Evolutionary conservation across 2,888 invertebrate genomes (phyloP).

Genomic region (Petrolisthes manimaculis): DNA sequence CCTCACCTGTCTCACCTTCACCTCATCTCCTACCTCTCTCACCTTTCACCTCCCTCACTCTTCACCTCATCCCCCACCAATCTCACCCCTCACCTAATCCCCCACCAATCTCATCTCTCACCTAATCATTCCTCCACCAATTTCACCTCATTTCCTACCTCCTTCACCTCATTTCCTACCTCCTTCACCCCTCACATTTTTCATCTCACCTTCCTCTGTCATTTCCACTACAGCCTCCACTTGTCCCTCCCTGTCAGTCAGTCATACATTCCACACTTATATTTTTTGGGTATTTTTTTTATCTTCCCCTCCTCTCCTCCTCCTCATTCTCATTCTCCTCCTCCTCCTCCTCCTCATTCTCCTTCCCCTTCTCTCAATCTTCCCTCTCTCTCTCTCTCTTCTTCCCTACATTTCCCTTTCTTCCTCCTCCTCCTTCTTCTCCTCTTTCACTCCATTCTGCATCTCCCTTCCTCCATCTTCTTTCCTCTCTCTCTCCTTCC

Average conservation of each 20-base stretch:
- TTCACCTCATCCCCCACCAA: background rate
- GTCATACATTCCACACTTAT: no score
- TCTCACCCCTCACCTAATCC: background rate
- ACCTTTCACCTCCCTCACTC: no score
- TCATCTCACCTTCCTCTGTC: background rate
- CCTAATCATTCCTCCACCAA: background rate
- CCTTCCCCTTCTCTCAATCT: background rate
- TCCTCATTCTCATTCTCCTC: no score
- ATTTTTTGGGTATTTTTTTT: background rate
- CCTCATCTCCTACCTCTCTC: no score
- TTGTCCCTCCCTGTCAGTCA: no score
- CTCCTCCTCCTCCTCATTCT: background rate
- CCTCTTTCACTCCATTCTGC: background rate
- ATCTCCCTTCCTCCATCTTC: background rate
- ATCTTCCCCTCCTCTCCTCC: background rate
- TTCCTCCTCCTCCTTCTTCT: background rate
- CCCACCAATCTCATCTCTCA: background rate
- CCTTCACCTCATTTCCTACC: background rate
- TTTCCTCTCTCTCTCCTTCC: background rate
- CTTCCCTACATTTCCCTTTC: no score
- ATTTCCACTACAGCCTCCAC: no score
- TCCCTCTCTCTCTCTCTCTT: slow-evolving; percentile 23
- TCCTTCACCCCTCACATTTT: background rate
- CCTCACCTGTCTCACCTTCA: no score
- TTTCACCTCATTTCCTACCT: background rate